phyloP scores from a whole-genome alignment of 1,140 invertebrate genomes.

The Temnothorax curvispinosus region DNA sequence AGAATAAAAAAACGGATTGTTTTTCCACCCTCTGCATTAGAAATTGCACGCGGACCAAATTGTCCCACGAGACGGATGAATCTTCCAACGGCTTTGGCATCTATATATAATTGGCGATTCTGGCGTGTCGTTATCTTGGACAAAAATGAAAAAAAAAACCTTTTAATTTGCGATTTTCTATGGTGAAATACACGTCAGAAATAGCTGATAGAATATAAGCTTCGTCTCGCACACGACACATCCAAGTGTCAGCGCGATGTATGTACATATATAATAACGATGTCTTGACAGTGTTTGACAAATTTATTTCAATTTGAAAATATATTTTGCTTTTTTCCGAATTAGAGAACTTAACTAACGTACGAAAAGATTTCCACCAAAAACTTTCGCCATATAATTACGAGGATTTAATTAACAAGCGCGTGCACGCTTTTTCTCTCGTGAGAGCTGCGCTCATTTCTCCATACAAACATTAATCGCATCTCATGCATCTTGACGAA shows the following conservation, averaged over 20 bases:
- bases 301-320: conserved; percentile 32
- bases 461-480: not conserved
- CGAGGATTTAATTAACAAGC: not conserved
- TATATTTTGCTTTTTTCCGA: not conserved
- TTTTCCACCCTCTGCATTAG: not conserved
- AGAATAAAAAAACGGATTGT: not conserved
- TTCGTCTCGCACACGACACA: not conserved
- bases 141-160: not conserved
- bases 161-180: not conserved
- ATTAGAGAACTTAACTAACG: not conserved
- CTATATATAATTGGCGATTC: not conserved
- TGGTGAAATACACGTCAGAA: not conserved
- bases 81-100: not conserved
- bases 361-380: conserved; percentile 7
- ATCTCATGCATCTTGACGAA: not conserved
- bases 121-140: not conserved
- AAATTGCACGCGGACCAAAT: not conserved
- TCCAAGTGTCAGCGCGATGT: not conserved
- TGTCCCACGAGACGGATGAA: not conserved
- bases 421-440: not conserved
- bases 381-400: conserved; percentile 64
- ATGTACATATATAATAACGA: not conserved
- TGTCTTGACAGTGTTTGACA: not conserved
- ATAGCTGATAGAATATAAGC: not conserved
- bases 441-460: not conserved